Base-by-base conservation (phyloP, 2,113 vertebrate genomes). In the Balaeniceps rex region DNA sequence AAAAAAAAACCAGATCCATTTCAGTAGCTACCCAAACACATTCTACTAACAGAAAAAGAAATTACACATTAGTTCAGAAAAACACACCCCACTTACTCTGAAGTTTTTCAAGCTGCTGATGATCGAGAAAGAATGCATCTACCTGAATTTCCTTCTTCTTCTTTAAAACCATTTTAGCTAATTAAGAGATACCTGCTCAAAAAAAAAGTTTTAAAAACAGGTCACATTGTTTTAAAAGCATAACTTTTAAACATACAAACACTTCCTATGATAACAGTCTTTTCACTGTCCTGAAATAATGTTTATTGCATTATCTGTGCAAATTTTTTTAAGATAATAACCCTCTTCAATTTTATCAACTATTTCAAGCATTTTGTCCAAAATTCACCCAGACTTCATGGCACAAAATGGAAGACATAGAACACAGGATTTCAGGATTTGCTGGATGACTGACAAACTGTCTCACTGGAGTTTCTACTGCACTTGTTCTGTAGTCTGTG, bases 91-190 rank as follows among this genome's bases (percentile, higher is more conserved):
- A 94, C 98, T 98, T 98, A 99, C 99, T 97, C 86, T 92, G 97
- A 80, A 99, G 97, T 36, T 91, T 97, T 83, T 98, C 97, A 52
- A 99, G 95, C 44, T 98, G 98, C 29, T 97, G 97, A 18, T 97
- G 94, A 86, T 98, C 97, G 95, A 99, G 60, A 13, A 97, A 93
- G 81, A 99, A 87, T 26, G 98, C 98, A 88, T 98, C 98, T 47
- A 99, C 98, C 61, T 98, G 98, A n/a, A 97, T 76, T 38, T 98
- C 98, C 88, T 98, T 99, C 91, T 98, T 99, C 98, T 99, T 99
- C 98, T 99, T 99, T 49, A 98, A 95, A 97, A 99, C 99, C 99
- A 99, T 99, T 97, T 96, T 88, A 71, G 68, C 44, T 92, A 78
- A 88, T 96, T 70, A 42, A 84, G 46, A 68, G 49, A 83, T 6